A percentile compares a stretch with the other conserved stretches of the same genome.
These are phyloP conservation scores for Phrynosoma blainvillii DNA, from an alignment of 2,113 vertebrate species.

Conservation along the genomic window DNA sequence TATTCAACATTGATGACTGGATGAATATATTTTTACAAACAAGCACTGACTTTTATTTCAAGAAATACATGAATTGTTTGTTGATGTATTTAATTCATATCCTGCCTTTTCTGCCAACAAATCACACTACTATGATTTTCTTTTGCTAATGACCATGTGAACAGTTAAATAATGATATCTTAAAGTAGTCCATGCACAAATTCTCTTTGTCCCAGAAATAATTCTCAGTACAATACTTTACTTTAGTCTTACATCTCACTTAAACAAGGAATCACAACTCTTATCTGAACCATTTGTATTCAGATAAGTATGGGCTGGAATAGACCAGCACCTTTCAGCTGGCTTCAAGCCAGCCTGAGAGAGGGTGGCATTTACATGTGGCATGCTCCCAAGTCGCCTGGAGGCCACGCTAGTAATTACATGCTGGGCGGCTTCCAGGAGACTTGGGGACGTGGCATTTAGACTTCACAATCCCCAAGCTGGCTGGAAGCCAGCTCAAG, in stretches of 20 bases:
- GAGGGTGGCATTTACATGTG: too few relatives aligned
- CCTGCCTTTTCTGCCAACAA: too few relatives aligned
- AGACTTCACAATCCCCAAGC: too few relatives aligned
- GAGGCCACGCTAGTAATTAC: too few relatives aligned
- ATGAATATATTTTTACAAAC: not conserved
- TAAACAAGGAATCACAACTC: conserved; percentile 1
- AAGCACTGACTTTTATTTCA: not conserved
- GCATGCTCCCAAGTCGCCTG: too few relatives aligned
- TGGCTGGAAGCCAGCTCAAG: too few relatives aligned
- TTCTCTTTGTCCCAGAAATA: conserved; percentile 20
- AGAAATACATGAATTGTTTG: not conserved
- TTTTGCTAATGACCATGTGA: not conserved
- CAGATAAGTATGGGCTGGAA: conserved; percentile 29
- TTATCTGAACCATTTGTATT: not conserved
- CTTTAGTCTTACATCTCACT: conserved; percentile 51
- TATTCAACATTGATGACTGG: not conserved
- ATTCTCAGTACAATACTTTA: conserved; percentile 25
- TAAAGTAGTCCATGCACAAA: not conserved
- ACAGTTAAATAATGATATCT: not conserved
- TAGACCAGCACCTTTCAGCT: too few relatives aligned
- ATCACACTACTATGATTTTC: not conserved
- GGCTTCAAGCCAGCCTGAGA: too few relatives aligned
- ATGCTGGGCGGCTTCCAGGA: too few relatives aligned
- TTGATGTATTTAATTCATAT: too few relatives aligned
- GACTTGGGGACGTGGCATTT: too few relatives aligned